Base-by-base conservation (phyloP, 2,113 vertebrate species). In the Choloepus hoffmanni region DNA sequence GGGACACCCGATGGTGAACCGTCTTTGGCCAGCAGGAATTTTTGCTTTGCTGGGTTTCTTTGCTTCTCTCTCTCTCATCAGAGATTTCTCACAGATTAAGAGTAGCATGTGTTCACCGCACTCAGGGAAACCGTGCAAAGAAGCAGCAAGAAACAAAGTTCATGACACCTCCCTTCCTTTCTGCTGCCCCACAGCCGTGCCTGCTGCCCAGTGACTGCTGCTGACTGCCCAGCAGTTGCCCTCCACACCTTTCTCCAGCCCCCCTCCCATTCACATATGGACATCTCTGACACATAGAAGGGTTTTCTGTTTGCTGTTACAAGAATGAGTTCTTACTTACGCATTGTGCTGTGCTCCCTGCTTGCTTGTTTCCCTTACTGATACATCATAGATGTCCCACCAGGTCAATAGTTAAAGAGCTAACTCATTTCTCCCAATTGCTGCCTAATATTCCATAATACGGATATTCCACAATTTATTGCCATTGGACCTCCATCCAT, bases 331-430 rank as follows among this genome's bases (percentile, higher is more conserved):
- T 43, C 73, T 26, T 3, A 0, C 21, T 30, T 65, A 15, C 10
- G 11, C 4, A 1, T 9, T 1, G 0, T 0, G 0, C 7, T 1
- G 40, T 12, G 28, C 33, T 40, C 15, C 43, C 86, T 3, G 28
- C 58, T 14, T 74, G 50, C 36, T 45, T 21, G 18, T 48, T 53
- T 67, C 58, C 45, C 36, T 33, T 55, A 7, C 48, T 30, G 21
- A 0, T 23, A 5, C 43, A 9, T 40, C 33, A 2, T 0, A 9
- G 43, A 28, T 0, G 0, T 81, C 26, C 40, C 82, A 65, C 23
- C 14, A 19, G 85, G 53, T 83, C 53, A 88, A 0, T 21, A 85
- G 91, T 73, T 40, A 36, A 83, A 85, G 23, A n/a, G 18, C 23
- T 14, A 6, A 11, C 63, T 18, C 50, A 33, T 77, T 58, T 85